phyloP scores from a whole-genome alignment of 2,888 invertebrate species.

The Dysmachus trigonus region DNA sequence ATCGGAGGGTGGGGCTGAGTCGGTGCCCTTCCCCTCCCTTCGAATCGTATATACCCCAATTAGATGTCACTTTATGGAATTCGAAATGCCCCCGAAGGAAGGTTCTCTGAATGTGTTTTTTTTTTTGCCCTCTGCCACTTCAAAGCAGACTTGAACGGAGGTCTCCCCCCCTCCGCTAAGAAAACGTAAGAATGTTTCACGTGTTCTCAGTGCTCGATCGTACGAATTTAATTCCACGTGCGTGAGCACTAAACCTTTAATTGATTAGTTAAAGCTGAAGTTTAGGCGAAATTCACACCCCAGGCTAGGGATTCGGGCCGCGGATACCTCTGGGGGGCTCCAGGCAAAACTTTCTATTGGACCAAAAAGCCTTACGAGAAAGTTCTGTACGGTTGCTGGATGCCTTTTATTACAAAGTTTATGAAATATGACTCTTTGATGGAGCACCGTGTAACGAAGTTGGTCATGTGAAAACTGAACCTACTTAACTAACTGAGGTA shows the following conservation, averaged over 20 bases:
- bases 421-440: constrained; percentile 25
- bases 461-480: constrained; percentile 6
- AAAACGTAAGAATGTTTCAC: constrained; percentile 35
- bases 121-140: neutral
- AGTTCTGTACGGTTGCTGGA: constrained; percentile 1
- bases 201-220: constrained; percentile 27
- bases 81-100: neutral
- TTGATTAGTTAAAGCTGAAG: constrained; percentile 44
- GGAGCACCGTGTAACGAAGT: neutral
- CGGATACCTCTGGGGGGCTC: neutral
- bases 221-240: constrained; percentile 45
- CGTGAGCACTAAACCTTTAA: constrained; percentile 48
- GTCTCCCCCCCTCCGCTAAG: too few species aligned
- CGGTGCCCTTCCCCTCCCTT: neutral
- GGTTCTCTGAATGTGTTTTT: neutral
- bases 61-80: constrained; percentile 2
- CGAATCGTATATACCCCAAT: neutral
- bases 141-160: neutral
- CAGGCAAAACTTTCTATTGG: neutral
- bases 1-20: neutral
- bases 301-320: neutral
- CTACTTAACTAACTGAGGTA: neutral
- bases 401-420: neutral
- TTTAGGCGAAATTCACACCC: neutral
- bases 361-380: neutral